These are phyloP conservation scores for Pygoscelis antarcticus DNA, from an alignment of 2,113 vertebrate genomes.

Conservation along the genomic window DNA sequence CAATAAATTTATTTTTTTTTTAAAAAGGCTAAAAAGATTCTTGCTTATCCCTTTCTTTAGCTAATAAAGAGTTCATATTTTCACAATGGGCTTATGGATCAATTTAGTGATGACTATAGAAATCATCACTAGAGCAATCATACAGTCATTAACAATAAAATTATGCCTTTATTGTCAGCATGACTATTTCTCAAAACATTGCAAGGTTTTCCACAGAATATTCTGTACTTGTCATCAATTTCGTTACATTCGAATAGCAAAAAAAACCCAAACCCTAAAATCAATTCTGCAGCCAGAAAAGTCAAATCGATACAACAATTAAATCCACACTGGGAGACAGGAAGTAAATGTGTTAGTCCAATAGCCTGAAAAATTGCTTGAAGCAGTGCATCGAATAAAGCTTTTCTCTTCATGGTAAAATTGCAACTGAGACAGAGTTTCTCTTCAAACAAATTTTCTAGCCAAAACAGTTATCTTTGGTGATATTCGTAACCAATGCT, in stretches of 20 bases:
- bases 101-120: neutral
- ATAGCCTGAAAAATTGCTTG: neutral
- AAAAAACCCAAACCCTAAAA: rapidly evolving
- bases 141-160: neutral
- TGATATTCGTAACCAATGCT: neutral
- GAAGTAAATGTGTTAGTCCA: neutral
- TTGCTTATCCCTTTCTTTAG: neutral
- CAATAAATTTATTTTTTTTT: too few species aligned
- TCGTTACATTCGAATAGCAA: neutral
- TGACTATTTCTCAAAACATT: neutral
- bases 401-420: neutral
- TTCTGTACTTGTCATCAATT: neutral
- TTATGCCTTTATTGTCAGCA: neutral
- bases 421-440: neutral
- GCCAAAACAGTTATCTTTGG: neutral
- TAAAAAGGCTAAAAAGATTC: neutral
- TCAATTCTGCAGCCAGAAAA: neutral
- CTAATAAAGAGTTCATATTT: neutral
- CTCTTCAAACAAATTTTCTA: neutral
- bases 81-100: neutral
- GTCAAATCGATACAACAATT: neutral
- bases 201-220: neutral
- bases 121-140: neutral
- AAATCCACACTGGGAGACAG: neutral
- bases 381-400: neutral